A percentile compares a stretch with the other conserved stretches of the same genome.
These are phyloP conservation scores for Onthophagus sagittarius DNA, from an alignment of 2,888 invertebrate species.

Conservation along the genomic window DNA sequence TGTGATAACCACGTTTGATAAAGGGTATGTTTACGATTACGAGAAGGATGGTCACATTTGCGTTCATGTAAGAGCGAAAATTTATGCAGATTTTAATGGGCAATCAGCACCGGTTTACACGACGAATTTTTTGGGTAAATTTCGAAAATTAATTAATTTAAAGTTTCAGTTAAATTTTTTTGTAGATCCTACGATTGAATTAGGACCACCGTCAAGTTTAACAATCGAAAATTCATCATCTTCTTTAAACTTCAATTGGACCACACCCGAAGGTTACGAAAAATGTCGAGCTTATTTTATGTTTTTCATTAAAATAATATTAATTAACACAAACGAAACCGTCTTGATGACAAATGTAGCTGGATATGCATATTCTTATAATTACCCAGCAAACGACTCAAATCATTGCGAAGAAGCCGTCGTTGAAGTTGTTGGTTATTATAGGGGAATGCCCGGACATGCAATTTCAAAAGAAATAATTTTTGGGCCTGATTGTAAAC, in stretches of 20 bases:
- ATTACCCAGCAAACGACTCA: not conserved
- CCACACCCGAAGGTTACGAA: not conserved
- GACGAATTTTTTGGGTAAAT: not conserved
- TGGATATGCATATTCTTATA: not conserved
- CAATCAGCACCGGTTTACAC: not conserved
- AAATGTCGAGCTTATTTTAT: not conserved
- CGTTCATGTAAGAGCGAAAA: not conserved
- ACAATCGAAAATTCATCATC: not conserved
- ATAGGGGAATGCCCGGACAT: not conserved
- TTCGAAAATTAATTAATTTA: not conserved
- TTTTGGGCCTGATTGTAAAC: not conserved
- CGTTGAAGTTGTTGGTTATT: not conserved
- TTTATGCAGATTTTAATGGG: not conserved
- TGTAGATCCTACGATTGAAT: not conserved
- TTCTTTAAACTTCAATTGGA: not conserved
- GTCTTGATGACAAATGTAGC: not conserved
- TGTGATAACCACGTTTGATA: not conserved
- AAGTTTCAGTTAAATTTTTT: not conserved
- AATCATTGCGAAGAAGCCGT: not conserved
- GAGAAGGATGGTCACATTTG: not conserved
- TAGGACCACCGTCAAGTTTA: not conserved
- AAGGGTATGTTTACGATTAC: not conserved
- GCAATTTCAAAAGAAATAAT: not conserved
- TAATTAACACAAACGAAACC: not conserved
- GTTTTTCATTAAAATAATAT: not conserved